Evolutionary conservation across 2,113 vertebrate genomes (phyloP), one percentile per base, ranked within the genome.

Genomic region (Saiga tatarica): DNA sequence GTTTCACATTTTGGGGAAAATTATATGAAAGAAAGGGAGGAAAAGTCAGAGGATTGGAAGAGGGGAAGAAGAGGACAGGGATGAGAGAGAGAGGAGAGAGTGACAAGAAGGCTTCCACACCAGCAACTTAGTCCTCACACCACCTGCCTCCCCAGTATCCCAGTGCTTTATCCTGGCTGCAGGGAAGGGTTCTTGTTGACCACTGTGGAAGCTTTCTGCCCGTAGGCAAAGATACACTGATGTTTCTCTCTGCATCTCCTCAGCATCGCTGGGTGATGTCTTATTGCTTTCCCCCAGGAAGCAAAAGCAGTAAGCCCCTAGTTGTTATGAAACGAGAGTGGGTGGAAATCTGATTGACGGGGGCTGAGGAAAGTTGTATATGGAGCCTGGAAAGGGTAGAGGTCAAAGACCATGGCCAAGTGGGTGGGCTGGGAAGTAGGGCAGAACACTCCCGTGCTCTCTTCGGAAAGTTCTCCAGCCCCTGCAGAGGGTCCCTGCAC

Each of bases 341-440:
- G n/a, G 23, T 26, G 6, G 47, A 50, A 47, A 28, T 93, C 45
- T 50, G 64, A 25, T 2, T 16, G 28, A 42, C 13, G 17, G 15
- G 19, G 25, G 21, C 3, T n/a, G n/a, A 76, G 50, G 12, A 71
- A 14, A 25, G 12, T 23, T 14, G 23, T 7, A 0, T 53, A 74
- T 33, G 59, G 47, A 60, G 36, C 5, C 4, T 79, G 81, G 53
- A 45, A 87, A 90, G 39, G 47, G 33, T 26, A 86, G 59, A 76
- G 64, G 89, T 94, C 67, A 86, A 57, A 96, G 67, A 16, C 76
- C 2, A 1, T 64, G 45, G 89, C 92, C 67, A 36, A 36, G 39
- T 91, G 28, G 62, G 88, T 97, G 95, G 85, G 74, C 94, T 87
- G 55, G 89, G 88, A 76, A 16, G 50, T 16, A 62, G 64, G 60